A percentile compares a stretch with the other conserved stretches of the same genome.
These are phyloP conservation scores for Ptychobarbus kaznakovi DNA, from an alignment of 2,797 vertebrate genomes.

Conservation along the genomic window DNA sequence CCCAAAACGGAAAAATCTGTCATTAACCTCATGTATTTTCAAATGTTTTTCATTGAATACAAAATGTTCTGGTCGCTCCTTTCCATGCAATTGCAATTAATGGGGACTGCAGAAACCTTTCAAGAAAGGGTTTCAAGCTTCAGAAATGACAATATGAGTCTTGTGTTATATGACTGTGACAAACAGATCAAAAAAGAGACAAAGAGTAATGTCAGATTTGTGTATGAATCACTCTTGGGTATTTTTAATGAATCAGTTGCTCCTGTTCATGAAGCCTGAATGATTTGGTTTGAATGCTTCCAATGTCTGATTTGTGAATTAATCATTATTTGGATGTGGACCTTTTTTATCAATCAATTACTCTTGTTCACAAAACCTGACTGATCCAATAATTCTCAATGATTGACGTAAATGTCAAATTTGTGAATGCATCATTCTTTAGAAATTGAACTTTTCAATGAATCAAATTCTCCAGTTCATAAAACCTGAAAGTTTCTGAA, in stretches of 20 bases:
- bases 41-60: background rate
- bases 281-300: background rate
- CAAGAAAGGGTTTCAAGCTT: background rate
- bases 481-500: background rate
- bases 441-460: background rate
- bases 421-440: background rate
- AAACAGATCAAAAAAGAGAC: background rate
- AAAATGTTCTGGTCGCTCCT: background rate
- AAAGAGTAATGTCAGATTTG: background rate
- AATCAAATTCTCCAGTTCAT: background rate
- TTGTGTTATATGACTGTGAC: background rate
- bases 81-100: background rate
- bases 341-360: background rate
- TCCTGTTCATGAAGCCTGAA: background rate
- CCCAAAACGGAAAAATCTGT: background rate
- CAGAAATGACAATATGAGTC: background rate
- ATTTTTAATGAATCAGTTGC: background rate
- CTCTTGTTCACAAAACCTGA: background rate
- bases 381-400: background rate
- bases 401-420: background rate
- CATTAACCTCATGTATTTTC: background rate
- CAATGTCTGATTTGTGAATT: background rate
- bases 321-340: no score
- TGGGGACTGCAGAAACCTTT: background rate
- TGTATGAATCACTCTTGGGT: background rate